Percentiles rank a stretch among this genome's conserved stretches.
These are phyloP conservation scores for Threskiornis aethiopicus DNA, from an alignment of 2,797 vertebrate genomes.

Conservation along the genomic window DNA sequence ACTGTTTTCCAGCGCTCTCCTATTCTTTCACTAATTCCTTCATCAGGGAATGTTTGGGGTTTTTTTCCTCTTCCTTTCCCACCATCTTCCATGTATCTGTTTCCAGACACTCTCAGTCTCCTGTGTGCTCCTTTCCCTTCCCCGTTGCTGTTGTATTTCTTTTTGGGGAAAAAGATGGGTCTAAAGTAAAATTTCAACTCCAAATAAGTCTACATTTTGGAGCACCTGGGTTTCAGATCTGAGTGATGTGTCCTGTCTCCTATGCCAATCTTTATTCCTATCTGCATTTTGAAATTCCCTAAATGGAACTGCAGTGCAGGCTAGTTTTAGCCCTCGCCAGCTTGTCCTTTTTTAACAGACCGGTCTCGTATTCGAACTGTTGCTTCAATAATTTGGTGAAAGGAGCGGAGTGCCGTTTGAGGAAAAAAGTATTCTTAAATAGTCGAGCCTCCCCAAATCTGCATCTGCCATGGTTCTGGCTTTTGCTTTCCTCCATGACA, in stretches of 20 bases:
- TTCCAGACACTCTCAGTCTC: not conserved
- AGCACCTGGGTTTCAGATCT: not conserved
- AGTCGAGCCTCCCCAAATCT: not conserved
- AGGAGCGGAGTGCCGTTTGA: not conserved
- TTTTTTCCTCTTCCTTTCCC: not conserved
- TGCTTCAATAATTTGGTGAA: not conserved
- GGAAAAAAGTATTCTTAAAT: not conserved
- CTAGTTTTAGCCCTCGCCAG: not conserved
- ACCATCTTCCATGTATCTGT: not conserved
- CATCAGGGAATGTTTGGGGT: not conserved
- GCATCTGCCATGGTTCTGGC: not conserved
- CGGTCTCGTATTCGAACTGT: not conserved
- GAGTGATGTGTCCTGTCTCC: not conserved
- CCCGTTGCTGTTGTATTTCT: not conserved
- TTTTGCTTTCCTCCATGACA: not conserved
- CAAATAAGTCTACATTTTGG: accelerated
- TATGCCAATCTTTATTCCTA: not conserved
- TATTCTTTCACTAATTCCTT: not conserved
- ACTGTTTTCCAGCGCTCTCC: not conserved
- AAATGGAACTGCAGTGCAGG: not conserved
- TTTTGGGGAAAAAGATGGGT: not conserved
- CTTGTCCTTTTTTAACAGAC: not conserved
- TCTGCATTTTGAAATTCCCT: not conserved
- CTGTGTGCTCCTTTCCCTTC: not conserved
- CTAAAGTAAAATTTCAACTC: not conserved